A percentile compares a stretch with the other conserved stretches of the same genome.
phyloP scores from a whole-genome alignment of 2,888 invertebrate genomes.

The Drosophila testacea region DNA sequence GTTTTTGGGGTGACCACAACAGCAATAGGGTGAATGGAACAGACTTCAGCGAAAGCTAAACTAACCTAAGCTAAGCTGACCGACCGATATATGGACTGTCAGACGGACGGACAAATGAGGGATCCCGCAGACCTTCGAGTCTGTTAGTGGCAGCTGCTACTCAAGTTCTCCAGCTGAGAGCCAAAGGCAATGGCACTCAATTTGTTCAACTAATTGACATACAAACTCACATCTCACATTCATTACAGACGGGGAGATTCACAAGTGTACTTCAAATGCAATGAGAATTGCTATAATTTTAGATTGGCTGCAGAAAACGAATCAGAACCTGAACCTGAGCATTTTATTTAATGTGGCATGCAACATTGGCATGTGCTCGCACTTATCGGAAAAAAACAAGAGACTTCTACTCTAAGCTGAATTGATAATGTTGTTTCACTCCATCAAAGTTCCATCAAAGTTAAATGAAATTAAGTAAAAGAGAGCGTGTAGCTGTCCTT shows the following conservation, averaged over 20 bases:
- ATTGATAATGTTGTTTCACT: neutral
- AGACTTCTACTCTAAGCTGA: neutral
- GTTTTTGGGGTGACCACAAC: constrained; percentile 37
- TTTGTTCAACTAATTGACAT: constrained; percentile 76
- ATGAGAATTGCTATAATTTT: constrained; percentile 59
- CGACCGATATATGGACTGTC: constrained; percentile 2
- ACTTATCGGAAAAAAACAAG: constrained; percentile 7
- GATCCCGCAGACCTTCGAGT: constrained; percentile 20
- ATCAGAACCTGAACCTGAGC: constrained; percentile 45
- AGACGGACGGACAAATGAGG: constrained; percentile 32
- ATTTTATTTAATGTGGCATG: constrained; percentile 53
- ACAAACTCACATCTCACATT: constrained; percentile 42
- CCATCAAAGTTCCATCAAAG: neutral
- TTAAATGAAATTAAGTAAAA: neutral
- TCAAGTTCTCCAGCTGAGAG: constrained; percentile 37
- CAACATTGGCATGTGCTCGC: constrained; percentile 17
- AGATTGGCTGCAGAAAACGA: constrained; percentile 30
- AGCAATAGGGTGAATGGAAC: constrained; percentile 6
- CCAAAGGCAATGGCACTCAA: constrained; percentile 53
- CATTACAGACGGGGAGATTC: constrained; percentile 13
- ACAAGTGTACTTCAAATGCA: constrained; percentile 65
- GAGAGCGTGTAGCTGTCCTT: neutral
- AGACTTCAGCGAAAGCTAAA: neutral
- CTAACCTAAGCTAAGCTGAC: constrained; percentile 14
- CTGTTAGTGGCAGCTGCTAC: constrained; percentile 34